Conservation (phyloP, 2,113 vertebrate species). For the Phalacrocorax aristotelis region DNA sequence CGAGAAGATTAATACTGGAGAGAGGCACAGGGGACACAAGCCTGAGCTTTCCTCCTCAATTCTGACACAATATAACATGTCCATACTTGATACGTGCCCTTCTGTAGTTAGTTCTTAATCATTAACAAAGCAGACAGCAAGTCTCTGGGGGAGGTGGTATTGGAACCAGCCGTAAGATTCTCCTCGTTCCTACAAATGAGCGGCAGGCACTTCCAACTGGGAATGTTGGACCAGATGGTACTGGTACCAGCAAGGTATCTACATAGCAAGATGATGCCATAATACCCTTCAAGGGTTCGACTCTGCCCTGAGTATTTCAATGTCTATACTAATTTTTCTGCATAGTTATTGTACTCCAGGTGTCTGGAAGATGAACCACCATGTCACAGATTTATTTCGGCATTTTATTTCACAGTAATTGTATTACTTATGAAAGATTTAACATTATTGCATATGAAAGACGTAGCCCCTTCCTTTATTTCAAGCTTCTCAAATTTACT, state of each 20-base stretch:
- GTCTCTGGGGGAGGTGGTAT: not conserved
- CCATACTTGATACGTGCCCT: conserved; percentile 42
- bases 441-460: not conserved
- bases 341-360: not conserved
- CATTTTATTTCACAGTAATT: not conserved
- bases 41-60: conserved; percentile 47
- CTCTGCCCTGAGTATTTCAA: not conserved
- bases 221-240: not conserved
- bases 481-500: not conserved
- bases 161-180: not conserved
- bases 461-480: not conserved
- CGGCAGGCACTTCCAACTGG: not conserved
- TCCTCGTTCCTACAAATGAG: not conserved
- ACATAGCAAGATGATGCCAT: not conserved
- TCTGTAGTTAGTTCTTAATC: conserved; percentile 60
- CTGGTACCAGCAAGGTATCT: not conserved
- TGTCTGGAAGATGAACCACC: not conserved
- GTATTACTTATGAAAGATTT: not conserved
- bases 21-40: conserved; percentile 54
- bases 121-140: conserved; percentile 50
- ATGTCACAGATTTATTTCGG: not conserved
- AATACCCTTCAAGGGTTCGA: not conserved
- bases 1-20: conserved; percentile 55
- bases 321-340: not conserved
- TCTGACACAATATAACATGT: conserved; percentile 38